Evolutionary conservation across 2,113 vertebrate species (phyloP), one percentile per base, ranked within the genome.

Genomic region (Pseudorectes ferrugineus): DNA sequence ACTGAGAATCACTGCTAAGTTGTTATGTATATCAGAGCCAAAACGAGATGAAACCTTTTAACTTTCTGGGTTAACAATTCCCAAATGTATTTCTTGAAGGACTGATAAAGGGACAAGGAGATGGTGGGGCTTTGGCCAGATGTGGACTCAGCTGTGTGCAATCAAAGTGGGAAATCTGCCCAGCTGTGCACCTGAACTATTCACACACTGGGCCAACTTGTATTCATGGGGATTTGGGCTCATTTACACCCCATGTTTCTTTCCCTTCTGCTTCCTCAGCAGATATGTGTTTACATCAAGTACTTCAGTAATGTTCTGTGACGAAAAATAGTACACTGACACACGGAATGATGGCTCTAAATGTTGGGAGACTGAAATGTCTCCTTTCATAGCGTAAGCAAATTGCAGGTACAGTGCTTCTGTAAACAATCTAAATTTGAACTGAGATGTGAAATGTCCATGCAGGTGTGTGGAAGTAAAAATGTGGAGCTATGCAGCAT

Each of bases 161-260:
- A 73, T 74, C 59, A 33, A 70, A 86, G 29, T 21, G 33, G 58
- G 48, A 70, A 71, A 91, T 75, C n/a, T 72, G 33, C 31, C 58
- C 43, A 75, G 26, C 52, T 54, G 29, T 33, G 33, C 0, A 12
- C n/a, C 66, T 72, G 61, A 85, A 8, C 36, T 43, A 11, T 46
- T 49, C 1, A 3, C 23, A 8, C 48, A 10, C 52, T 28, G 26
- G 35, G 29, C 48, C 57, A 31, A 0, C 28, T 87, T 0, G 0
- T 71, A 23, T 29, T 66, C 26, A 4, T 7, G 36, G 54, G 29
- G 26, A 42, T 38, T 38, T 1, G 6, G 42, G 52, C 48, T 85
- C 22, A 28, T 51, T 88, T 79, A 17, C 0, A 5, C 14, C 14
- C 49, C 5, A 1, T 26, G 18, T 61, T 86, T 86, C 55, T 70